Evolutionary conservation across 2,888 invertebrate genomes (phyloP).

Genomic region (Dicyrtoma fusca): DNA sequence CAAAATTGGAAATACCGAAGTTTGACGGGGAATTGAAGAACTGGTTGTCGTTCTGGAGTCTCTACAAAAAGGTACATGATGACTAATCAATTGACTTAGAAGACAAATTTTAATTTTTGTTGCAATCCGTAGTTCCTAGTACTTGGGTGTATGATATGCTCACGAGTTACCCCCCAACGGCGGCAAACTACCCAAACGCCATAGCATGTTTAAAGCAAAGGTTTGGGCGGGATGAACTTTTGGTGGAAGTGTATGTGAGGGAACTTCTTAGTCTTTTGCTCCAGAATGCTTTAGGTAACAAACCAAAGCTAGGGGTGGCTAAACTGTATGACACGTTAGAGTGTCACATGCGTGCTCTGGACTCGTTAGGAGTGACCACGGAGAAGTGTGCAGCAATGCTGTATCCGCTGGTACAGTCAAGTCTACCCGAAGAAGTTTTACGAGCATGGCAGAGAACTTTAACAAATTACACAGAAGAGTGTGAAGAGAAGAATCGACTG

Average conservation of each 20-base stretch:
- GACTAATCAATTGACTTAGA: constrained; percentile 39
- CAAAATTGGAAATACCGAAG: constrained; percentile 51
- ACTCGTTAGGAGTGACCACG: constrained; percentile 36
- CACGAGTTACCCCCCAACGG: constrained; percentile 43
- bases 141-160: constrained; percentile 54
- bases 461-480: too few relatives aligned
- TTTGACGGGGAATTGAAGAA: constrained; percentile 53
- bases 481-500: constrained; percentile 1
- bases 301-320: constrained; percentile 15
- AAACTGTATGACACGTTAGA: constrained; percentile 41
- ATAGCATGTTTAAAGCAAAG: constrained; percentile 39
- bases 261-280: constrained; percentile 57
- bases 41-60: constrained; percentile 57
- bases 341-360: constrained; percentile 38
- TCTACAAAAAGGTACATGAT: constrained; percentile 55
- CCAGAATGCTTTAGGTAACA: background rate
- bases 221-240: constrained; percentile 52
- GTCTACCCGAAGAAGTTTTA: constrained; percentile 56
- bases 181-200: constrained; percentile 56
- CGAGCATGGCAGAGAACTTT: constrained; percentile 53
- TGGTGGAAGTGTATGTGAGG: constrained; percentile 56
- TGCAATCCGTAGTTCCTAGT: constrained; percentile 45
- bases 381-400: constrained; percentile 37
- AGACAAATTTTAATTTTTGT: constrained; percentile 53
- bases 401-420: constrained; percentile 57